A percentile compares a stretch with the other conserved stretches of the same genome.
Evolutionary conservation across 2,113 vertebrate species (phyloP).

Genomic region (Pantherophis guttatus): DNA sequence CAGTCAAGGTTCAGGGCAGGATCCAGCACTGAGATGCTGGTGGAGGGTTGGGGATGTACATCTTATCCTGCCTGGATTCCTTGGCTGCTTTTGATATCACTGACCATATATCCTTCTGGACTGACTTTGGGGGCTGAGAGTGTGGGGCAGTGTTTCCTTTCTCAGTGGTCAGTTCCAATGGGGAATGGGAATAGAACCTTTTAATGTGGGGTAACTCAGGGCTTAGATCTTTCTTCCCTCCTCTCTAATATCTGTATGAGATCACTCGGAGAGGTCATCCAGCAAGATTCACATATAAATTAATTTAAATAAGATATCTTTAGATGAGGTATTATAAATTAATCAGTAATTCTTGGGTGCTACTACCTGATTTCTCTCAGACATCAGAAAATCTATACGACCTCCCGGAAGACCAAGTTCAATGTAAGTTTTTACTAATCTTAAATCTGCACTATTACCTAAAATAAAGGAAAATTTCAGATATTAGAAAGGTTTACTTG

Average conservation of each 20-base stretch:
- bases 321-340: neutral
- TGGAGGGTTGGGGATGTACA: neutral
- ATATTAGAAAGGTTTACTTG: slow-evolving; percentile 9
- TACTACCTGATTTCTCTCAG: slow-evolving; percentile 95
- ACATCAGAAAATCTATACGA: slow-evolving; percentile 97
- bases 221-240: neutral
- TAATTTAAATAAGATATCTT: neutral
- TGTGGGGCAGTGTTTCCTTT: neutral
- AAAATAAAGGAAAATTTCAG: slow-evolving; percentile 50
- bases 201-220: neutral
- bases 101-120: neutral
- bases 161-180: neutral
- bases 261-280: neutral
- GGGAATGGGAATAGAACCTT: neutral
- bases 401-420: slow-evolving; percentile 94
- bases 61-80: neutral
- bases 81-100: neutral
- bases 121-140: neutral
- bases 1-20: neutral
- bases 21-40: neutral
- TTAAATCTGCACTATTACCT: slow-evolving; percentile 95
- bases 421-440: slow-evolving; percentile 96
- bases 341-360: neutral
- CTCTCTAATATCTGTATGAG: neutral
- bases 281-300: neutral